Evolutionary conservation across 2,888 invertebrate genomes (phyloP).

Genomic region (Hofmannophila pseudospretella): DNA sequence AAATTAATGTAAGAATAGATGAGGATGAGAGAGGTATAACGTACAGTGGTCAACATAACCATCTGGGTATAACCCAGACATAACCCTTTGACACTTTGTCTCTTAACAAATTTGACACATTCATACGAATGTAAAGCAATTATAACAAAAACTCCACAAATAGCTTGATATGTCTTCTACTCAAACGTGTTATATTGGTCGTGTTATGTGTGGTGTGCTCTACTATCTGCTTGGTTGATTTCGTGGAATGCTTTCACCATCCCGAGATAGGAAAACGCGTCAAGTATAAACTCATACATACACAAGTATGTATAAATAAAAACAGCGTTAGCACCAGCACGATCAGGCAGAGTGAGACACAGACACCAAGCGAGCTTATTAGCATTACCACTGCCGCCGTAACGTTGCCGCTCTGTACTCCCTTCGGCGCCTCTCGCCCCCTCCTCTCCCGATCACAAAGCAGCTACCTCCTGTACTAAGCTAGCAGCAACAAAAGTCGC

Average conservation of each 20-base stretch:
- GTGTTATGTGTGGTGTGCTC: too few species aligned
- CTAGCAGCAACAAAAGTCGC: constrained; percentile 45
- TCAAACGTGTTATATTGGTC: too few species aligned
- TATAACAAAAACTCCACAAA: too few species aligned
- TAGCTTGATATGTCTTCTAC: too few species aligned
- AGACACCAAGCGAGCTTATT: constrained; percentile 37
- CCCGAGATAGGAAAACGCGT: neutral
- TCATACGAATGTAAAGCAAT: too few species aligned
- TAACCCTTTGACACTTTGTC: too few species aligned
- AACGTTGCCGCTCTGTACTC: constrained; percentile 56
- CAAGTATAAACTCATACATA: neutral
- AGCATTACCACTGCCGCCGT: constrained; percentile 48
- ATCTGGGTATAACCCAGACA: too few species aligned
- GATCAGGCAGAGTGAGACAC: constrained; percentile 34
- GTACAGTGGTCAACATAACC: too few species aligned
- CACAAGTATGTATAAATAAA: constrained; percentile 3
- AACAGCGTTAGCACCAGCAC: constrained; percentile 1
- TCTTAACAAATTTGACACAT: too few species aligned
- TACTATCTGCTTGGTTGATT: constrained; percentile 1
- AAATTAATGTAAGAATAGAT: too few species aligned
- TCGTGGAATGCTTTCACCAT: constrained; percentile 5
- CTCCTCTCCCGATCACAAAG: constrained; percentile 47
- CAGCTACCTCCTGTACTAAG: constrained; percentile 48
- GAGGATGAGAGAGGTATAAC: too few species aligned
- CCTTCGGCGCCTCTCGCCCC: constrained; percentile 62